Evolutionary conservation across 2,113 vertebrate genomes (phyloP).

Genomic region (Numida meleagris): DNA sequence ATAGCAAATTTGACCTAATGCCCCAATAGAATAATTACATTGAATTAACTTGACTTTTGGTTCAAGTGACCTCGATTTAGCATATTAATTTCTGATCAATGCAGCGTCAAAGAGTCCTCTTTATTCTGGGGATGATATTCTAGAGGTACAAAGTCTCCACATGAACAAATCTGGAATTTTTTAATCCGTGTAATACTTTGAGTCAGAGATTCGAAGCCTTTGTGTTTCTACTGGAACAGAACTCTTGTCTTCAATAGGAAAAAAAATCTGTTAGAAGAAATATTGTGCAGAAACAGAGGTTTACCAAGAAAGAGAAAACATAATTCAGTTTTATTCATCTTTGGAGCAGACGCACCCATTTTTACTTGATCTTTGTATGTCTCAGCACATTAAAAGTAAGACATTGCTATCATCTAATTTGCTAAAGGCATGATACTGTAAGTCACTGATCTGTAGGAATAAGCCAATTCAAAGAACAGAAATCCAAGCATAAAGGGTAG

Average conservation of each 20-base stretch:
- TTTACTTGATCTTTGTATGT: neutral
- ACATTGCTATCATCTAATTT: neutral
- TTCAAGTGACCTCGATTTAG: neutral
- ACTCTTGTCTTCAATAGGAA: neutral
- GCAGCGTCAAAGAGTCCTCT: neutral
- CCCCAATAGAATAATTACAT: neutral
- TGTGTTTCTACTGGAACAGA: neutral
- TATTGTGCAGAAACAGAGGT: neutral
- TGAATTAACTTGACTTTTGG: conserved; percentile 3
- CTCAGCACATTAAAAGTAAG: neutral
- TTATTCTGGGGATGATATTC: neutral
- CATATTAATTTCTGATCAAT: conserved; percentile 5
- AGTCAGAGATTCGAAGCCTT: neutral
- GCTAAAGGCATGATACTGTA: neutral
- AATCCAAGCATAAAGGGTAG: neutral
- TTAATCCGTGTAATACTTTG: neutral
- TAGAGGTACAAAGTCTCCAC: neutral
- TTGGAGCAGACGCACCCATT: neutral
- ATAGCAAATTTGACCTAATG: neutral
- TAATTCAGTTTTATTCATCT: neutral
- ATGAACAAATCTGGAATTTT: neutral
- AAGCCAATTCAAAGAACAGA: neutral
- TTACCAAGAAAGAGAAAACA: neutral
- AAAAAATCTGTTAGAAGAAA: neutral
- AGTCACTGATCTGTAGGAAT: neutral